These are phyloP conservation scores for Cherax quadricarinatus DNA, from an alignment of 1,140 invertebrate genomes.

Conservation along the genomic window DNA sequence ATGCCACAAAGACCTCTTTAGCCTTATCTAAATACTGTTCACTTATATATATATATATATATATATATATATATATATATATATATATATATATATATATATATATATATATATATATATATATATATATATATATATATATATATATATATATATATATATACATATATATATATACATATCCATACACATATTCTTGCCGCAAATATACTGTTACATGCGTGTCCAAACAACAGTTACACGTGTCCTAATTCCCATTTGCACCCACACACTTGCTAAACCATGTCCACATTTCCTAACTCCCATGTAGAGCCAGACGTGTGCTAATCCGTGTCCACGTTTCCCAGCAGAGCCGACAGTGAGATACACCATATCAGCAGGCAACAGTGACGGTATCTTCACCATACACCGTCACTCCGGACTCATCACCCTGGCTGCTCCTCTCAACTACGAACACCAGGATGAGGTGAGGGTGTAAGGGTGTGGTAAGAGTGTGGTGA, in stretches of 20 bases:
- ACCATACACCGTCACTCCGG: neutral
- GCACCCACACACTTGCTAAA: neutral
- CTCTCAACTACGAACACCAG: neutral
- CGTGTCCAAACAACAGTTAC: too few species aligned
- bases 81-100: too few species aligned
- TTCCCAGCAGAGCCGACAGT: neutral
- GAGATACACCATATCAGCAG: neutral
- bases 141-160: too few species aligned
- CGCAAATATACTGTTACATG: too few species aligned
- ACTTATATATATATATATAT: too few species aligned
- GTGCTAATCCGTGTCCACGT: neutral
- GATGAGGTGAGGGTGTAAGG: neutral
- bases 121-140: too few species aligned
- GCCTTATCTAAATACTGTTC: too few species aligned
- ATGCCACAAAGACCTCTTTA: too few species aligned
- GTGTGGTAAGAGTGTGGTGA: neutral
- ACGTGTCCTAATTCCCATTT: neutral
- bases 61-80: too few species aligned
- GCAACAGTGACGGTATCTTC: conserved; percentile 15
- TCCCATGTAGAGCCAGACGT: neutral
- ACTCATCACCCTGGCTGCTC: neutral
- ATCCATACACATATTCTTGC: too few species aligned
- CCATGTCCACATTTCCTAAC: neutral
- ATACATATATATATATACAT: too few species aligned
- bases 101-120: too few species aligned